Base-by-base conservation (phyloP, 2,888 invertebrate species). In the Temnothorax unifasciatus region DNA sequence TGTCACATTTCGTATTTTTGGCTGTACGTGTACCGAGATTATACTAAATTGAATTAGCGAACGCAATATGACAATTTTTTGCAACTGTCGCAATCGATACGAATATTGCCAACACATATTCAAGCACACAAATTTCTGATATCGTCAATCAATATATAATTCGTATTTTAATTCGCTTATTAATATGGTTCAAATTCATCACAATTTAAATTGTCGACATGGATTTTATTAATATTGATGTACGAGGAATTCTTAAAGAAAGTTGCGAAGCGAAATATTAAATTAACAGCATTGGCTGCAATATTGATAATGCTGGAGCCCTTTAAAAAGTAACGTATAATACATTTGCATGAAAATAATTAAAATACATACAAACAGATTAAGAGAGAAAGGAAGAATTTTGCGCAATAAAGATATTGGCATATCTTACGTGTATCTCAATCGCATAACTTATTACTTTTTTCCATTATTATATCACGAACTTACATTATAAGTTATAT, bases 341-440 rank as follows among this genome's bases (percentile, higher is more conserved):
- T n/a, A 41, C 21, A 13, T 68, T 29, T 13, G 13, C n/a, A 18
- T 34, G 41, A 77, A 77, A 77, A 29, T 77, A 38, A 68, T 54
- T 66, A 41, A 61, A 29, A 15, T 61, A 29, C n/a, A 15, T 61
- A 29, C n/a, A 52, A 52, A 52, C n/a, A 50, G 18, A 1, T 52
- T 41, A 25, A 34, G 11, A 11, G 29, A 41, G 18, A 77, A 38
- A 25, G 11, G 41, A 41, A 41, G n/a, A 54, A 41, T 8, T 44
- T 5, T 44, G 8, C 13, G 1, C n/a, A 68, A 54, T 25, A 54
- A 54, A 41, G 29, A 29, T 8, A 13, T 47, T n/a, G 15, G 61
- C 34, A 38, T 52, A 6, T 5, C 68, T 50, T 18, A 54, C 13
- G 50, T 68, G 52, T 5, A 54, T 66, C 8, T n/a, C 38, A 3